Evolutionary conservation across 2,797 vertebrate species (phyloP).

Genomic region (Protonibea diacanthus): DNA sequence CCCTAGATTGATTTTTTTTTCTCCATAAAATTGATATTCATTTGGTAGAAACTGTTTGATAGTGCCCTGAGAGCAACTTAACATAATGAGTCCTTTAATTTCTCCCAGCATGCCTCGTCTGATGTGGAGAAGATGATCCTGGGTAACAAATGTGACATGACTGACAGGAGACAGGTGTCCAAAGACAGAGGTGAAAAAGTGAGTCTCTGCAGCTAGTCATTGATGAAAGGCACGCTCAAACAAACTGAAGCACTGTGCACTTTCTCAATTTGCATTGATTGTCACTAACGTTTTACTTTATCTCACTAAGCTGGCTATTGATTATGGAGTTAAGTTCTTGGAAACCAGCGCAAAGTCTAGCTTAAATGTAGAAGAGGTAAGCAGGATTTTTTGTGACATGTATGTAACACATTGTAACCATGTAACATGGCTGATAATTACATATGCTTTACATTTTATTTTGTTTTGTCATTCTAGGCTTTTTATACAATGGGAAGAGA

Average conservation of each 20-base stretch:
- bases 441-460: not conserved
- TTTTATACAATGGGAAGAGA: slow-evolving; percentile 98
- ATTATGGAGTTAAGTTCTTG: slow-evolving; percentile 98
- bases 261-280: not conserved
- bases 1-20: slow-evolving; percentile 8
- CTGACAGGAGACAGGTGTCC: slow-evolving; percentile 98
- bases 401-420: not conserved
- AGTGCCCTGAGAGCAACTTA: not conserved
- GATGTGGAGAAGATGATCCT: slow-evolving; percentile 99
- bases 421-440: not conserved
- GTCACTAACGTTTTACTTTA: slow-evolving; percentile 13
- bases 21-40: not conserved
- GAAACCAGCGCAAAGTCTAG: slow-evolving; percentile 99
- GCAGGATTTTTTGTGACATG: not conserved
- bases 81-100: slow-evolving; percentile 17
- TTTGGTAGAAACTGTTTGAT: not conserved
- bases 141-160: slow-evolving; percentile 99
- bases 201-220: slow-evolving; percentile 54
- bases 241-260: not conserved
- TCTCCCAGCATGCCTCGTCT: slow-evolving; percentile 93
- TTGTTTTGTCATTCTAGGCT: slow-evolving; percentile 83
- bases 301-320: slow-evolving; percentile 93
- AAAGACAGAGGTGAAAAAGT: slow-evolving; percentile 99
- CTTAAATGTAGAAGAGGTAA: slow-evolving; percentile 97
- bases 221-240: not conserved